Percentiles rank a stretch among this genome's conserved stretches.
Conservation (phyloP, 1,140 invertebrate genomes). For the Kradibia gibbosae region DNA sequence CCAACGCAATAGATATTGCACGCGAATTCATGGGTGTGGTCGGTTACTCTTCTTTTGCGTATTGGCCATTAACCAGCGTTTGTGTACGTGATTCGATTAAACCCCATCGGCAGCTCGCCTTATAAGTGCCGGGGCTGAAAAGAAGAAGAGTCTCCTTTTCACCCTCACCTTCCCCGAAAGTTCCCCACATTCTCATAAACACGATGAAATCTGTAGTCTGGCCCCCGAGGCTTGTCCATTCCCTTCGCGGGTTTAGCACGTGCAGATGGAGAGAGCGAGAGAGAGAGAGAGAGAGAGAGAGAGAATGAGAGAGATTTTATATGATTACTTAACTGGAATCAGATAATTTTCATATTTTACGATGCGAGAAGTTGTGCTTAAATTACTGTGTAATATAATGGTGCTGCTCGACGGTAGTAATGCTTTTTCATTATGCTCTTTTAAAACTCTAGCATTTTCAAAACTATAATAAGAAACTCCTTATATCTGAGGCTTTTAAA, state of each 20-base stretch:
- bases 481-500: too few relatives aligned
- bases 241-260: background rate
- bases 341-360: background rate
- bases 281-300: too few relatives aligned
- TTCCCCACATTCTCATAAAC: background rate
- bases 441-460: background rate
- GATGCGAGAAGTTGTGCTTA: background rate
- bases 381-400: background rate
- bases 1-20: conserved; percentile 45
- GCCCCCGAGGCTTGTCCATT: background rate
- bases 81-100: conserved; percentile 27
- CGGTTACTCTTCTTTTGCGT: background rate
- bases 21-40: conserved; percentile 25
- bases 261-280: too few relatives aligned
- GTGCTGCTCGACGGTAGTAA: background rate
- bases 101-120: background rate
- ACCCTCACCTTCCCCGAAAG: background rate
- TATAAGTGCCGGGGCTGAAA: background rate
- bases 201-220: background rate
- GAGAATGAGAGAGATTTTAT: too few relatives aligned
- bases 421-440: background rate
- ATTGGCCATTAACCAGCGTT: conserved; percentile 21
- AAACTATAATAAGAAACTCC: background rate
- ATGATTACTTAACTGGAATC: background rate
- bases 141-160: background rate